These are phyloP conservation scores for Cossypha polioptera DNA, from an alignment of 2,797 vertebrate genomes.

Conservation along the genomic window DNA sequence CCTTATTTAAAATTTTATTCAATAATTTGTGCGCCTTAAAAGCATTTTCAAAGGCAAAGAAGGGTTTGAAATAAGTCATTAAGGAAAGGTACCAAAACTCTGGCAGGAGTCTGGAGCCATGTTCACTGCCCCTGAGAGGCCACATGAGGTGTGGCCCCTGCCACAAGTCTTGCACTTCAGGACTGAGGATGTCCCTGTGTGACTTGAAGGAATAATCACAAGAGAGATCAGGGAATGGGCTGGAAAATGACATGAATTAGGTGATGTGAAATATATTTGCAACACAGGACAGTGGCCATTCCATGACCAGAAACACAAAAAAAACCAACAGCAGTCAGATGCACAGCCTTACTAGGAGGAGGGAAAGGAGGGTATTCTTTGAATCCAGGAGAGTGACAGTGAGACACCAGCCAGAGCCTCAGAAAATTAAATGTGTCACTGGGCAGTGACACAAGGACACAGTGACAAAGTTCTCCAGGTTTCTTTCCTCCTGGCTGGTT, in stretches of 20 bases:
- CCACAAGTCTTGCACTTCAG: neutral
- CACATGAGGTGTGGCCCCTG: fast-evolving
- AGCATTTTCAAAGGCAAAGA: neutral
- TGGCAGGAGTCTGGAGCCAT: neutral
- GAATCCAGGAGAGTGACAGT: neutral
- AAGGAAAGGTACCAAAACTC: neutral
- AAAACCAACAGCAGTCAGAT: neutral
- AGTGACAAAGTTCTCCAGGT: neutral
- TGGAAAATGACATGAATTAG: neutral
- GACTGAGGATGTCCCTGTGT: neutral
- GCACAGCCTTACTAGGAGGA: neutral
- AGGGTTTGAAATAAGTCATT: neutral
- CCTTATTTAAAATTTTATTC: constrained; percentile 51
- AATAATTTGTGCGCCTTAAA: neutral
- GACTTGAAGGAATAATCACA: neutral
- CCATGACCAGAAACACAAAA: neutral
- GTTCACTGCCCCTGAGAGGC: neutral
- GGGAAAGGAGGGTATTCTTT: neutral
- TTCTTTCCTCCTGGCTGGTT: neutral
- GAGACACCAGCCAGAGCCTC: neutral
- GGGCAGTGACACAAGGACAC: neutral
- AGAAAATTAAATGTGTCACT: neutral
- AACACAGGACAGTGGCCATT: neutral
- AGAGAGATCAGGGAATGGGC: neutral
- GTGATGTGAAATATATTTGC: neutral